Conservation (phyloP, 2,113 vertebrate species). For the Neolamprologus variostigma region DNA sequence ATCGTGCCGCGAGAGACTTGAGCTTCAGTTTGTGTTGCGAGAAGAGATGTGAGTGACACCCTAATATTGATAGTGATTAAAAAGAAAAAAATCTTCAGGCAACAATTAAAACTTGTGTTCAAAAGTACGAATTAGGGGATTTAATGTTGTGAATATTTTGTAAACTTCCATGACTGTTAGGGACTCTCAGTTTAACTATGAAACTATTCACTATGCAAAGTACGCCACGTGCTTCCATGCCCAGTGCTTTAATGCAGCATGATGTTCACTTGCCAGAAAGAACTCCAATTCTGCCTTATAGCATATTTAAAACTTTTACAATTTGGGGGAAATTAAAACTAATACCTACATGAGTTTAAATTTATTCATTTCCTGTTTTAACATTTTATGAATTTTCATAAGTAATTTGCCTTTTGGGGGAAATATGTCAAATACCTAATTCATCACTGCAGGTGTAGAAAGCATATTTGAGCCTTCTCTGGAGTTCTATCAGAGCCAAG, state of each 20-base stretch:
- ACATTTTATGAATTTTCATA: not conserved
- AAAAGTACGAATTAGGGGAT: accelerated
- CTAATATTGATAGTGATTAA: not conserved
- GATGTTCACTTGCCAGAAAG: not conserved
- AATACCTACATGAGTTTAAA: not conserved
- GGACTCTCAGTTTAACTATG: not conserved
- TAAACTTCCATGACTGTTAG: accelerated
- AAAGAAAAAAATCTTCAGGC: not conserved
- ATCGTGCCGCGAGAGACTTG: not conserved
- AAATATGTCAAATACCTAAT: not conserved
- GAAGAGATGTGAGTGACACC: not conserved
- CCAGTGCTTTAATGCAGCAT: not conserved
- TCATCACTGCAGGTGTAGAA: not conserved
- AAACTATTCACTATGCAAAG: not conserved
- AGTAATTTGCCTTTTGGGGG: not conserved
- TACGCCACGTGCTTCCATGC: accelerated
- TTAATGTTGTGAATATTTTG: not conserved
- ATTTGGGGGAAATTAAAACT: not conserved
- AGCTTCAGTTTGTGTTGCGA: not conserved
- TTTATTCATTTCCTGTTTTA: not conserved
- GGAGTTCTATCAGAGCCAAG: not conserved
- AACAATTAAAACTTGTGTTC: not conserved
- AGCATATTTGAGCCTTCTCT: not conserved
- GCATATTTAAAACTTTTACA: not conserved
- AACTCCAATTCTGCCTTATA: not conserved